Conservation (phyloP, 2,797 vertebrate species). For the Ambastaia sidthimunki region DNA sequence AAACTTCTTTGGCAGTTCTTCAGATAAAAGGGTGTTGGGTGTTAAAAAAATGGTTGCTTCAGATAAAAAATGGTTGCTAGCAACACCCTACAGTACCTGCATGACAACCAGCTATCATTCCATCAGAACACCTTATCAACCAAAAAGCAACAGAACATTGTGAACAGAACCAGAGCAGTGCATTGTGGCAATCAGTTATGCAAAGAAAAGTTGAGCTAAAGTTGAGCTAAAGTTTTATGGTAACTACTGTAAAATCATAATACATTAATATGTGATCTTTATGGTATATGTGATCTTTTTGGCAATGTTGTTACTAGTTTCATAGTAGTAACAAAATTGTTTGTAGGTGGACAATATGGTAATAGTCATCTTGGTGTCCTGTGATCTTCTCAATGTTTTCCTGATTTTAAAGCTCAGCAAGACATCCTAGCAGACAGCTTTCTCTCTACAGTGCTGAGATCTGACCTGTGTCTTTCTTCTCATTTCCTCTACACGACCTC, state of each 20-base stretch:
- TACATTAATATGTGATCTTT: no score
- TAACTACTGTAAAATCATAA: background rate
- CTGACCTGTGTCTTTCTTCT: conserved; percentile 54
- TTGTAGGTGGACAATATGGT: background rate
- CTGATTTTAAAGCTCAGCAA: background rate
- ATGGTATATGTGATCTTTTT: background rate
- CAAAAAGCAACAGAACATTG: background rate
- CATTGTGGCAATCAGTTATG: background rate
- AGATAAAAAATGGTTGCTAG: background rate
- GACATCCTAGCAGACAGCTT: conserved; percentile 34
- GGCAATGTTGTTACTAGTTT: background rate
- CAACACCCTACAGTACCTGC: no score
- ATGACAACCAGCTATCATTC: no score
- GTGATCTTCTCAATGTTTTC: background rate
- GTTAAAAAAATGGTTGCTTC: no score
- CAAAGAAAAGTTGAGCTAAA: no score
- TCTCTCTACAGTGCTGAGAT: conserved; percentile 56
- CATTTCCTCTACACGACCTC: conserved; percentile 57
- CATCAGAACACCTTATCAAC: no score
- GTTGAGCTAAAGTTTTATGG: no score
- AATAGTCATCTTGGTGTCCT: background rate
- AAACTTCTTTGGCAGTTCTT: background rate
- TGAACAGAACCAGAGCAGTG: background rate
- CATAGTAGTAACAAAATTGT: no score
- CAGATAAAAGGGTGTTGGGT: no score